A percentile compares a stretch with the other conserved stretches of the same genome.
These are phyloP conservation scores for Morpho deidamia DNA, from an alignment of 2,888 invertebrate genomes.

Conservation along the genomic window DNA sequence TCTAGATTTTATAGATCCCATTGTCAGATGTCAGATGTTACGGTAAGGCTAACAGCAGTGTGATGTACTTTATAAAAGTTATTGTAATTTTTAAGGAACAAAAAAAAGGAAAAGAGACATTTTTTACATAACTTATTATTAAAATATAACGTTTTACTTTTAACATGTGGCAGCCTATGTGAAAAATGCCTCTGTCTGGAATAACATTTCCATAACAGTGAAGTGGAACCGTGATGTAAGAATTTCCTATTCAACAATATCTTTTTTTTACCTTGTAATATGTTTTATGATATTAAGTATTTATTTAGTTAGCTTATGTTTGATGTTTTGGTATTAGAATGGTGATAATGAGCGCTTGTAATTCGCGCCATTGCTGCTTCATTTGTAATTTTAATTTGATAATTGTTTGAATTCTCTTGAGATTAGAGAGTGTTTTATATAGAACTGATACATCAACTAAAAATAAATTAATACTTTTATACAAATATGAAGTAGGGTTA, in stretches of 20 bases:
- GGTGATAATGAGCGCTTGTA: neutral
- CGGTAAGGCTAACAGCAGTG: conserved; percentile 23
- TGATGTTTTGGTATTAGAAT: conserved; percentile 15
- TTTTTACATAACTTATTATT: conserved; percentile 15
- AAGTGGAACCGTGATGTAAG: conserved; percentile 21
- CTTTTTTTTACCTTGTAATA: conserved; percentile 48
- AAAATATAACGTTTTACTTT: conserved; percentile 1
- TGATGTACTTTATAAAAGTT: conserved; percentile 22
- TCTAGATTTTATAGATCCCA: neutral
- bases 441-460: conserved; percentile 16
- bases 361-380: conserved; percentile 1
- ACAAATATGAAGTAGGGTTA: neutral
- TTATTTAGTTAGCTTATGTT: conserved; percentile 61
- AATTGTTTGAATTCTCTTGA: conserved; percentile 21
- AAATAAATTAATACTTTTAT: neutral
- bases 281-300: conserved; percentile 70
- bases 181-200: conserved; percentile 24
- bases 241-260: conserved; percentile 34
- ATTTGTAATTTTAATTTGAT: neutral
- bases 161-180: conserved; percentile 17
- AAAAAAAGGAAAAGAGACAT: conserved; percentile 13
- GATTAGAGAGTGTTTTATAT: conserved; percentile 26
- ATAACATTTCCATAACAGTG: conserved; percentile 31
- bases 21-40: conserved; percentile 13
- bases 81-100: conserved; percentile 16